Percentiles rank a stretch among this genome's conserved stretches.
phyloP scores from a whole-genome alignment of 2,888 invertebrate species.

The Parapristionchus giblindavisi region DNA sequence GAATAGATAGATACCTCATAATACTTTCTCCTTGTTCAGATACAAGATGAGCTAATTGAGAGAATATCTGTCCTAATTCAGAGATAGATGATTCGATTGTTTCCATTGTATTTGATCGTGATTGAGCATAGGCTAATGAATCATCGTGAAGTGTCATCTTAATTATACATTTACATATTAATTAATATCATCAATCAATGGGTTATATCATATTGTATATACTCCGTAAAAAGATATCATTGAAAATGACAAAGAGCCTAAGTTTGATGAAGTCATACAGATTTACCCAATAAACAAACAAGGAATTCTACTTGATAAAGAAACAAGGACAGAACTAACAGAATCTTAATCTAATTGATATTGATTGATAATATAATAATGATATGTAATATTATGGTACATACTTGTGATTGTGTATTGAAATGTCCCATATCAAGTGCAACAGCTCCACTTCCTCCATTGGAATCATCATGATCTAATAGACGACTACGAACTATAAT shows the following conservation, averaged over 20 bases:
- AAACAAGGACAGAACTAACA: no score
- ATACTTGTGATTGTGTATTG: slow-evolving; percentile 40
- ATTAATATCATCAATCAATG: no score
- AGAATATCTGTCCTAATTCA: slow-evolving; percentile 95
- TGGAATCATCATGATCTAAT: slow-evolving; percentile 71
- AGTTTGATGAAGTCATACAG: no score
- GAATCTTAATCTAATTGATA: no score
- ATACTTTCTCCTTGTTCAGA: slow-evolving; percentile 95
- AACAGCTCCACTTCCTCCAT: slow-evolving; percentile 75
- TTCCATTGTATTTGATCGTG: slow-evolving; percentile 96
- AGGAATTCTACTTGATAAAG: no score
- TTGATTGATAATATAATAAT: no score
- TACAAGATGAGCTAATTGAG: slow-evolving; percentile 81
- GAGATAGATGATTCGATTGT: slow-evolving; percentile 98
- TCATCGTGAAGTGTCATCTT: slow-evolving; percentile 80
- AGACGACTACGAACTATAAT: slow-evolving; percentile 73
- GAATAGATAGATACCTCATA: slow-evolving; percentile 50
- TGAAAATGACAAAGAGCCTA: no score
- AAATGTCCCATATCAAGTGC: slow-evolving; percentile 84
- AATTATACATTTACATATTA: slow-evolving; percentile 55
- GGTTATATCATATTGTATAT: no score
- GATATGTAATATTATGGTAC: background rate
- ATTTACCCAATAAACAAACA: no score
- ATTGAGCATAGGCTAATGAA: slow-evolving; percentile 87
- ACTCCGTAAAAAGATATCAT: no score